Evolutionary conservation across 1,140 invertebrate species (phyloP).

Genomic region (Uloborus diversus): DNA sequence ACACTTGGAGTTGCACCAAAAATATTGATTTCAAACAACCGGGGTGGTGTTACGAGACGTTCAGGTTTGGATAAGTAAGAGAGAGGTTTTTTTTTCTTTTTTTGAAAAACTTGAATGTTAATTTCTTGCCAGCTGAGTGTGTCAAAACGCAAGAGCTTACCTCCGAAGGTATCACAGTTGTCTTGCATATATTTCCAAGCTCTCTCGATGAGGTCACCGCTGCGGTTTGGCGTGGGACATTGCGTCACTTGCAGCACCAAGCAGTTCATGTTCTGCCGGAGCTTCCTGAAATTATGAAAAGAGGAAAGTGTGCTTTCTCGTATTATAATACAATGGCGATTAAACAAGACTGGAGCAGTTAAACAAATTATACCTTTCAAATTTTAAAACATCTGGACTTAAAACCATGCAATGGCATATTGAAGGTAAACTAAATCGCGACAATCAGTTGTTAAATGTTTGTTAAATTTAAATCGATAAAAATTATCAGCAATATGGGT

Average conservation of each 20-base stretch:
- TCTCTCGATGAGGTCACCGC: constrained; percentile 39
- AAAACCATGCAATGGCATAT: neutral
- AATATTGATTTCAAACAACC: no score
- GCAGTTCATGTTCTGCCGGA: constrained; percentile 42
- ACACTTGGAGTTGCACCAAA: no score
- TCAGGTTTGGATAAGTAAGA: no score
- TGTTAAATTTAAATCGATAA: neutral
- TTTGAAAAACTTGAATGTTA: neutral
- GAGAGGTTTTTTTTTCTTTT: neutral
- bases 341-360: neutral
- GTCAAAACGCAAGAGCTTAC: no score
- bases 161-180: constrained; percentile 49
- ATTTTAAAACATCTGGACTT: neutral
- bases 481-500: no score
- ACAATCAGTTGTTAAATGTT: neutral
- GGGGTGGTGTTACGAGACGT: no score
- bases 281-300: constrained; percentile 15
- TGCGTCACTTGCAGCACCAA: constrained; percentile 33
- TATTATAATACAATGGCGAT: neutral
- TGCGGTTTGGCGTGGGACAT: constrained; percentile 11
- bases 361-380: neutral
- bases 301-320: neutral
- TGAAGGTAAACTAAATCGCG: neutral
- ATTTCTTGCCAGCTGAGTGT: neutral
- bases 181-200: constrained; percentile 47